Percentiles rank a stretch among this genome's conserved stretches.
These are phyloP conservation scores for Mellivora capensis DNA, from an alignment of 2,113 vertebrate genomes.

Conservation along the genomic window DNA sequence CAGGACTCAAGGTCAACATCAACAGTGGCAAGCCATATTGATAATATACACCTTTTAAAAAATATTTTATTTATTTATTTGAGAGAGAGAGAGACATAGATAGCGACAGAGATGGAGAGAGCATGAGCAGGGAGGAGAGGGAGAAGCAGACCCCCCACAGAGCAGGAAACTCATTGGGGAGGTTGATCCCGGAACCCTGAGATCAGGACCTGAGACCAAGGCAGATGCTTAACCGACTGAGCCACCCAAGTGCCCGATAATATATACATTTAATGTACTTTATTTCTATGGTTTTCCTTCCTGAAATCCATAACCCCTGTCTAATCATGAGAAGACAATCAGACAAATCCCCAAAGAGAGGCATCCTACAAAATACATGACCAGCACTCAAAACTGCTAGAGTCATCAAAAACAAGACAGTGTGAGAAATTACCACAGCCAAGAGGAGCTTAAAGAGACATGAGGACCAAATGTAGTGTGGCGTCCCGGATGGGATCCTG, in stretches of 20 bases:
- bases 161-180: background rate
- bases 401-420: background rate
- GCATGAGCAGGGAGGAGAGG: background rate
- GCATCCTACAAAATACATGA: background rate
- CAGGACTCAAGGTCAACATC: background rate
- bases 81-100: background rate
- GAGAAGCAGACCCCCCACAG: background rate
- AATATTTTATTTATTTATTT: background rate
- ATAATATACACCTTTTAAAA: background rate
- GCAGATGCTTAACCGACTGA: background rate
- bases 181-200: background rate
- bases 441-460: background rate
- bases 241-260: background rate
- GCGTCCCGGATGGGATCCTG: background rate
- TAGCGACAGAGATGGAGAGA: background rate
- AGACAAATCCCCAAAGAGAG: background rate
- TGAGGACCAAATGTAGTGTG: background rate
- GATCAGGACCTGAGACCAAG: background rate
- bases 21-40: background rate
- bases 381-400: background rate
- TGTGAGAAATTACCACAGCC: background rate
- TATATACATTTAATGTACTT: background rate
- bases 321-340: background rate
- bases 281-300: background rate
- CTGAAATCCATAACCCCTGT: background rate